Base-by-base conservation (phyloP, 2,113 vertebrate species). In the Gobio gobio region DNA sequence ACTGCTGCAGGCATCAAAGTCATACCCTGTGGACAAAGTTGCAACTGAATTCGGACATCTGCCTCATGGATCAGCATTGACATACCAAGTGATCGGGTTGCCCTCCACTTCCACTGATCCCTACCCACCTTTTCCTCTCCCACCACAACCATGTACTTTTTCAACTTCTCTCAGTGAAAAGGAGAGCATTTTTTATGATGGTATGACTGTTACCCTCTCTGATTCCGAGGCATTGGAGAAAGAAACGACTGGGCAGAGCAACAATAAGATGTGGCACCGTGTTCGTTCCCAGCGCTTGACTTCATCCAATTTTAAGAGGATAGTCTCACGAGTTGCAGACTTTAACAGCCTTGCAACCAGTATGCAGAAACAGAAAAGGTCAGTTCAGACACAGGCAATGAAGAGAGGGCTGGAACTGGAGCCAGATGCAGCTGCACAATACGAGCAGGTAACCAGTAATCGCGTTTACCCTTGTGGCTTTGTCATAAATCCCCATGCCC, bases 401-500 rank as follows among this genome's bases (percentile, higher is more conserved):
- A 82, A 82, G 26, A 56, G 80, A 33, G 80, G 80, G 10, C n/a
- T 82, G 26, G 64, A 82, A 18, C 36, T 68, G 64, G 43, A 82
- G 26, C 26, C 80, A 24, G 47, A 49, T 68, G 80, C 80, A 22
- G 43, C 63, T 26, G 59, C 80, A 70, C 43, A 82, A 16, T 82
- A 82, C 5, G 26, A 66, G 64, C 10, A 29, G 63, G 29, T 18
- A 29, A 66, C 63, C 26, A 16, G 12, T 10, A 66, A 66, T 16
- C 26, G 2, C 14, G 18, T 45, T 18, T 73, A 22, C 22, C 18
- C 70, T 13, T 73, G 40, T 73, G 70, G 70, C 70, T 45, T 73
- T 22, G 22, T 73, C 7, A 45, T 73, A 22, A 73, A 73, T 73
- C 22, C 33, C 22, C 36, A n/a, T 73, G 70, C 36, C 18, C 9